Percentiles rank a stretch among this genome's conserved stretches.
phyloP scores from a whole-genome alignment of 1,140 invertebrate genomes.

The Rhizoglyphus robini region DNA sequence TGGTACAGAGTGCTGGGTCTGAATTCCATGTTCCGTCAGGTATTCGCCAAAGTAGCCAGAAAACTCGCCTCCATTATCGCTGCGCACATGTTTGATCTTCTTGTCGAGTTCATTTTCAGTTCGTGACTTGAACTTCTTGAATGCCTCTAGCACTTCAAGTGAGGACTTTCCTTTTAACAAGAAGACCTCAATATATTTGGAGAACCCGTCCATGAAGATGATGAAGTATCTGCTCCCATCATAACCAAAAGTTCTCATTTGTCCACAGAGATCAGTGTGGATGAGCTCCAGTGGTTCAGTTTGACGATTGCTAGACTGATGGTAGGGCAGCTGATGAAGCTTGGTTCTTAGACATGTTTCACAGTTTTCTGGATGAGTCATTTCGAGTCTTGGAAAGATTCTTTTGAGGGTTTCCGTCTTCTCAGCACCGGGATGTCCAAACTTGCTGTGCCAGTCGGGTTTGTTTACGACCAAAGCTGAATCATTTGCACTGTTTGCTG shows the following conservation, averaged over 20 bases:
- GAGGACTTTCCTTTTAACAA: slow-evolving; percentile 8
- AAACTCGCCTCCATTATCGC: neutral
- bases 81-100: neutral
- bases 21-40: neutral
- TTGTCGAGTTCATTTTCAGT: neutral
- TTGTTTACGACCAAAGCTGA: no score
- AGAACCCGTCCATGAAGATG: slow-evolving; percentile 9
- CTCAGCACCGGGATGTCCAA: neutral
- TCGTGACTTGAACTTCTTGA: neutral
- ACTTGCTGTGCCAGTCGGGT: neutral
- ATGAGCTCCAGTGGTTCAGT: neutral
- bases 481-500: no score
- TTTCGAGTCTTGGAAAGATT: neutral
- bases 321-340: neutral
- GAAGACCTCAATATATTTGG: neutral
- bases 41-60: neutral
- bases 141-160: neutral
- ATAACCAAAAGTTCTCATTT: neutral
- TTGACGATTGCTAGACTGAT: neutral
- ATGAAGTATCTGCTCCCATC: slow-evolving; percentile 16
- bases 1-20: neutral
- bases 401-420: neutral
- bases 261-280: slow-evolving; percentile 9
- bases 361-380: neutral
- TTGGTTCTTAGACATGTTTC: neutral